Evolutionary conservation across 2,888 invertebrate genomes (phyloP), one percentile per base, ranked within the genome.

Genomic region (Microplitis deprimator): DNA sequence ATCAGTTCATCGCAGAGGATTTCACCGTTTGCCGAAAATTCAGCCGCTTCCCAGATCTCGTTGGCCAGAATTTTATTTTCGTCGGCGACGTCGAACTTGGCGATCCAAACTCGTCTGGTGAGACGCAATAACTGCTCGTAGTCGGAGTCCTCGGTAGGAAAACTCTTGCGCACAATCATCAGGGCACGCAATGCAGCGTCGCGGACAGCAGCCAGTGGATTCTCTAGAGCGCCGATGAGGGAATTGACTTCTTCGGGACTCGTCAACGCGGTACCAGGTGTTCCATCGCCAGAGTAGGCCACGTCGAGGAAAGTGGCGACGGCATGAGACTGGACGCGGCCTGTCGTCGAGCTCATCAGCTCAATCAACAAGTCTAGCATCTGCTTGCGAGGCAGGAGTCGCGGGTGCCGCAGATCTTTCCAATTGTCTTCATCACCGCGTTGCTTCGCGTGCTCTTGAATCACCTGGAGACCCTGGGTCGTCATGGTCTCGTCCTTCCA

Each of bases 171-270:
- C 82, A 95, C 91, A 73, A 94, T 93, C 75, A 92, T 90, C 73
- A 97, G 89, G n/a, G 95, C 93, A 64, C 95, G 92, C 40, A 97
- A 90, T 0, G 95, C 94, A 0, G 96, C 95, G 89, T 97, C 96
- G 80, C 98, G 92, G 0, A 96, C 95, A 73, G 93, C 92, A 84
- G 92, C 88, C 7, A 90, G 87, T 7, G 94, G 93, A 87, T 93
- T 94, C 90, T 96, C 95, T 80, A 98, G 90, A 0, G 95, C 96
- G 13, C 92, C 92, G 3, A 85, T 87, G 82, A 98, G 91, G 62
- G 95, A 93, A 77, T 93, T 92, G 72, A 97, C 93, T 91, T 98
- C 98, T 4, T 93, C 93, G 8, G 91, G 90, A 8, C 92, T 90
- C 0, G 94, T 93, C 17, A 90, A 89, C 13, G 94, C 93, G 84